Evolutionary conservation across 2,113 vertebrate genomes (phyloP), one percentile per base, ranked within the genome.

Genomic region (Ornithorhynchus anatinus): DNA sequence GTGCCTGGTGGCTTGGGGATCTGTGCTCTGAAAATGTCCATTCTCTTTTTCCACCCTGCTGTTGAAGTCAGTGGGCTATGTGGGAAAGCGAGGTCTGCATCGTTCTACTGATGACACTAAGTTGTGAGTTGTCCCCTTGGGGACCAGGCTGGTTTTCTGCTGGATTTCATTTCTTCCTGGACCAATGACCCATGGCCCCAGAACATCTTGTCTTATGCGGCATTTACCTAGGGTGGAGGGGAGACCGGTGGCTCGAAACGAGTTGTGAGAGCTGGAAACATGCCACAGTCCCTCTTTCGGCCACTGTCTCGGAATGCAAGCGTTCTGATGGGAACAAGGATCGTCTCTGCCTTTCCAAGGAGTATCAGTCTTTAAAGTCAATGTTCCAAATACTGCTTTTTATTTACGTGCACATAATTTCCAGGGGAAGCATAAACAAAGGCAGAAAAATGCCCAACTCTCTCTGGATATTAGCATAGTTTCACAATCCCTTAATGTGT

Each of bases 101-200:
- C 19, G 16, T 2, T 39, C 1, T 1, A n/a, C 60, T 50, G 19
- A 56, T 19, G 59, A 23, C 6, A 33, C 16, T 8, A 32, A 61
- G 25, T 17, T 51, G 10, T 7, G 70, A 58, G 25, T 23, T 71
- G 35, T 14, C 31, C 12, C 60, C 32, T 57, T n/a, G 56, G 53
- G 70, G 64, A 31, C 10, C 9, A 42, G 48, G 52, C 23, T 71
- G 59, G 27, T 15, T 59, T n/a, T n/a, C n/a, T 43, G 42, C 15
- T 19, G 45, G 31, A 9, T 60, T 77, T 79, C 83, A 65, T 69
- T 76, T 85, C 47, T 77, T 81, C 25, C 54, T 51, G 45, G 32
- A 79, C 58, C 48, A 70, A 68, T 64, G 50, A 67, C 40, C 48
- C 38, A 51, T 75, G 58, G 59, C 47, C 31, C 23, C 12, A 57